A percentile compares a stretch with the other conserved stretches of the same genome.
phyloP scores from a whole-genome alignment of 2,888 invertebrate genomes.

The Nomada fabriciana region DNA sequence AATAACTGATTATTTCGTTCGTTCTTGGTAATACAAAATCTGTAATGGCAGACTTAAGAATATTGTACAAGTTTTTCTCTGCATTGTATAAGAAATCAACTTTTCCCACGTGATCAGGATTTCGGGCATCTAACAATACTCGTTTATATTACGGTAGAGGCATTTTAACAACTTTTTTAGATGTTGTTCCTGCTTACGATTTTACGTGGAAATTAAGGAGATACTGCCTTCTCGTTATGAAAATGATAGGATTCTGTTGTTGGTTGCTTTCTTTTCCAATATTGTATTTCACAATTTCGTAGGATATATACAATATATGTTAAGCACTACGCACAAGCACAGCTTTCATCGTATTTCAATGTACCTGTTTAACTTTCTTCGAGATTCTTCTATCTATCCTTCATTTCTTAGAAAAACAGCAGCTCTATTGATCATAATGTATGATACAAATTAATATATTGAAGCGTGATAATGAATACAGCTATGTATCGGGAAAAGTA shows the following conservation, averaged over 20 bases:
- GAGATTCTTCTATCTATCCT: neutral
- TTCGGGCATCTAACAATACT: too few species aligned
- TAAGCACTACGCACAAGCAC: constrained; percentile 36
- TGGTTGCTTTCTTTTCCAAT: constrained; percentile 37
- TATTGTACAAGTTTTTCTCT: too few species aligned
- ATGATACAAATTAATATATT: constrained; percentile 2
- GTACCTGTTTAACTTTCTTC: constrained; percentile 8
- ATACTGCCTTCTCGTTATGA: constrained; percentile 22
- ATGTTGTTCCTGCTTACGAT: neutral
- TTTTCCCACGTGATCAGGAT: too few species aligned
- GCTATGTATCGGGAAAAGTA: too few species aligned
- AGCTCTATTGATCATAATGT: neutral
- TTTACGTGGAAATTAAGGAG: neutral
- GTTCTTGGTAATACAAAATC: too few species aligned
- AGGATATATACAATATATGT: constrained; percentile 4
- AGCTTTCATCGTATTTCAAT: constrained; percentile 44
- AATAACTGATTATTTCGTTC: too few species aligned
- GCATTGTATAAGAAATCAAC: too few species aligned
- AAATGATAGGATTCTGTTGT: constrained; percentile 38
- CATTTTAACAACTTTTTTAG: neutral
- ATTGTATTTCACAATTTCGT: constrained; percentile 32
- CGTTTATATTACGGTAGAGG: too few species aligned
- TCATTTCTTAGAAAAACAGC: neutral
- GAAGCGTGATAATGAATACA: neutral
- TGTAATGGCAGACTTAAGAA: too few species aligned